These are phyloP conservation scores for Phrynocephalus versicolor DNA, from an alignment of 2,113 vertebrate genomes.

Conservation along the genomic window DNA sequence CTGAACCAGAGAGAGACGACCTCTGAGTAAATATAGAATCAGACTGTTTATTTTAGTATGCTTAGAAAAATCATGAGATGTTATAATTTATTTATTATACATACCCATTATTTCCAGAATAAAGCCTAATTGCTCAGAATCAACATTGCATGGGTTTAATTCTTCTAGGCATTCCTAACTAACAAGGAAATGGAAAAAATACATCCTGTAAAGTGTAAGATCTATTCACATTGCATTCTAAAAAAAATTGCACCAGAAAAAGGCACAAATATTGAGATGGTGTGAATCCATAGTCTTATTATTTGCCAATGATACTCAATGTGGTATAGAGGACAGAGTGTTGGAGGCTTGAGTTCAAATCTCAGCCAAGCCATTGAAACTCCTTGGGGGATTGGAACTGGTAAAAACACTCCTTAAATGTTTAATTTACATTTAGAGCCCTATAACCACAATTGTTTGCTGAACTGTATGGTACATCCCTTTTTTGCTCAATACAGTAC, in stretches of 20 bases:
- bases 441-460: neutral
- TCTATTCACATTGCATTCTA: neutral
- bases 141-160: neutral
- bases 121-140: neutral
- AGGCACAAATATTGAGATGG: neutral
- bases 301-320: too few relatives aligned
- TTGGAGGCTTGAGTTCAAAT: too few relatives aligned
- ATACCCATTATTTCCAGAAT: neutral
- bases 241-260: neutral
- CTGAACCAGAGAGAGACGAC: neutral
- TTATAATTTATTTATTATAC: constrained; percentile 2
- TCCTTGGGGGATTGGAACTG: too few relatives aligned
- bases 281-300: neutral
- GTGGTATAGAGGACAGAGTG: too few relatives aligned
- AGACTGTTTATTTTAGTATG: constrained; percentile 48
- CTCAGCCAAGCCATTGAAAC: too few relatives aligned
- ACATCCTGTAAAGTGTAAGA: neutral
- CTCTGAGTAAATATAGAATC: neutral
- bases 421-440: too few relatives aligned
- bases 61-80: neutral
- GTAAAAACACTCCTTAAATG: too few relatives aligned
- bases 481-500: neutral
- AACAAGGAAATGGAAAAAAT: neutral
- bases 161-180: neutral
- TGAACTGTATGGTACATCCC: neutral